Percentiles rank a stretch among this genome's conserved stretches.
These are phyloP conservation scores for Callipepla californica DNA, from an alignment of 2,113 vertebrate genomes.

Conservation along the genomic window DNA sequence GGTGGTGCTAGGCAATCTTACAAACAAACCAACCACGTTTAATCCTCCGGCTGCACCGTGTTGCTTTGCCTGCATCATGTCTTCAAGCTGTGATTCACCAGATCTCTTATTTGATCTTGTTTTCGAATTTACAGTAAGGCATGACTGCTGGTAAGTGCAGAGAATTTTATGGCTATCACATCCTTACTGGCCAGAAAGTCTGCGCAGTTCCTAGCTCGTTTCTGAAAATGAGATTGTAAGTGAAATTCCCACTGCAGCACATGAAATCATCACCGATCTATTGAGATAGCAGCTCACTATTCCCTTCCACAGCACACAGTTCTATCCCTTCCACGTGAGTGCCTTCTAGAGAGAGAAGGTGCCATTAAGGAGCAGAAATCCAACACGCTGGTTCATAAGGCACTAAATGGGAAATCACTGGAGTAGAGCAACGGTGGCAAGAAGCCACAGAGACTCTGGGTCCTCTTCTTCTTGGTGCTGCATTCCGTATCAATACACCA, in stretches of 20 bases:
- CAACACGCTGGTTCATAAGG: background rate
- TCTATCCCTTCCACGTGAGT: accelerated
- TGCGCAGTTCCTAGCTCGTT: background rate
- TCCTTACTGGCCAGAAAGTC: background rate
- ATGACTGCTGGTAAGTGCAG: accelerated
- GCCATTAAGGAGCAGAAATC: background rate
- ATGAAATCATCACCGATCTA: background rate
- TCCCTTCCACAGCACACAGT: background rate
- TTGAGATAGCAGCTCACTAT: background rate
- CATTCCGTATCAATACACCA: background rate
- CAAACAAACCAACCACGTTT: background rate
- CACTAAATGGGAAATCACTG: background rate
- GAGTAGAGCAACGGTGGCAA: background rate
- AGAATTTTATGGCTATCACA: background rate
- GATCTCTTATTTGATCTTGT: background rate
- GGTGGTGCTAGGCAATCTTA: constrained; percentile 25
- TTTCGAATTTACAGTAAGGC: background rate
- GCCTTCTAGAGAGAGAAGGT: background rate
- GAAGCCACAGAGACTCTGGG: background rate
- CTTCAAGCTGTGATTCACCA: background rate
- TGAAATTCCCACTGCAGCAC: background rate
- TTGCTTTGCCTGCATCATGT: background rate
- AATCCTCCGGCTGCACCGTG: accelerated
- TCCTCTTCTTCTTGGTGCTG: background rate
- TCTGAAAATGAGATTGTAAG: background rate